Evolutionary conservation across 2,888 invertebrate species (phyloP), one percentile per base, ranked within the genome.

Genomic region (Teleiodes luculella): DNA sequence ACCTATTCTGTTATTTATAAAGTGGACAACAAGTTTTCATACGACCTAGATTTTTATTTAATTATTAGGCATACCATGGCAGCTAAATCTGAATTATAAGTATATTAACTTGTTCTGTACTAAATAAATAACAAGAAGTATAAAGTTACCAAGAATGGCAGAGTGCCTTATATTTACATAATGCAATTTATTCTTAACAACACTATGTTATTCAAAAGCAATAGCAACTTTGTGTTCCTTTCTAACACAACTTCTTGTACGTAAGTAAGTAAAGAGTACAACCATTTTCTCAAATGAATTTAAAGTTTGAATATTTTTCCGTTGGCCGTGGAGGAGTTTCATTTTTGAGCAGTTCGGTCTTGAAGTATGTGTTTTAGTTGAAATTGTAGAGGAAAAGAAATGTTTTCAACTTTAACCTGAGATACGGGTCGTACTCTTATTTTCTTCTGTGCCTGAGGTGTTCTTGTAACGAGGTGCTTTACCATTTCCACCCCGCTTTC

Each of bases 151-250:
- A 33, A 10, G 8, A 33, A 33, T 39, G 11, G 24, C 14, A 3
- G 28, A 46, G 46, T 24, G 14, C 36, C 45, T 4, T 33, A 33
- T 20, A 35, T 20, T 33, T 48, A 41, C 41, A 49, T 16, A 28
- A 49, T 39, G 18, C n/a, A 41, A 31, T 13, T 28, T 49, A 24
- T 39, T 54, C 43, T 45, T 43, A 49, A 49, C 54, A 55, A 49
- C 43, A 56, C 61, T 70, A 64, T 66, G 65, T 68, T 70, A 67
- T 68, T 70, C 63, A 65, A 68, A 65, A 67, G 63, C 67, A 68
- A 68, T 68, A 68, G 57, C 51, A 57, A 61, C 57, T 61, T 59
- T 59, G 55, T 58, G 58, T 58, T 55, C 41, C 39, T 51, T 43
- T 46, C 47, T 46, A 47, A 48, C 53, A 4, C 33, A 13, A 67